These are phyloP conservation scores for Coregonus ussuriensis DNA, from an alignment of 2,797 vertebrate species.

Conservation along the genomic window DNA sequence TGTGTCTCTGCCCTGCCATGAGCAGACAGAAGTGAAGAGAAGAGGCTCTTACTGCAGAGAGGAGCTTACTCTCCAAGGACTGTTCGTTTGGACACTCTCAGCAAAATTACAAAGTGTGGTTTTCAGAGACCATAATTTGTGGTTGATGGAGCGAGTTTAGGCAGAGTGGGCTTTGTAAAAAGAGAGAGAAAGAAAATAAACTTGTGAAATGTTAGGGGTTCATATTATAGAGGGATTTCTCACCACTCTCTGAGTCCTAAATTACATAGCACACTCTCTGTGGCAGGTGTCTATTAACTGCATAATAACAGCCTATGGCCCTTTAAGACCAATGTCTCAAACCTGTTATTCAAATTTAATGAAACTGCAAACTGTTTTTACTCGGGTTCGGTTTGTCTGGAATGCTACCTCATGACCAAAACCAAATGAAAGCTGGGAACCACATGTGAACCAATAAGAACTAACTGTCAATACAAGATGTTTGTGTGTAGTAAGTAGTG, in stretches of 20 bases:
- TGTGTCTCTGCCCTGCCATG: neutral
- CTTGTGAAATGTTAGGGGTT: constrained; percentile 37
- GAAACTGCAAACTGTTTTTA: constrained; percentile 1
- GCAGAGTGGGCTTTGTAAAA: constrained; percentile 45
- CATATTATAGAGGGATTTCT: constrained; percentile 37
- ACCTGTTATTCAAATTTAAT: constrained; percentile 30
- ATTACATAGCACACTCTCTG: constrained; percentile 19
- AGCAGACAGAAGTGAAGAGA: neutral
- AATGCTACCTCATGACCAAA: constrained; percentile 25
- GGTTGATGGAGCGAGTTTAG: constrained; percentile 44
- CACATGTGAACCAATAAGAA: constrained; percentile 31
- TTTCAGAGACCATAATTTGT: constrained; percentile 60
- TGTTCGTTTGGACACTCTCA: constrained; percentile 59
- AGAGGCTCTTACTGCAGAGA: constrained; percentile 15
- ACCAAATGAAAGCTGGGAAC: constrained; percentile 36
- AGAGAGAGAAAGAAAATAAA: constrained; percentile 39
- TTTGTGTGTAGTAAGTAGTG: neutral
- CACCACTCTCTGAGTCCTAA: constrained; percentile 32
- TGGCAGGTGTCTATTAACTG: constrained; percentile 38
- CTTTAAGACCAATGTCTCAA: constrained; percentile 34
- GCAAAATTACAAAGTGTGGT: constrained; percentile 52
- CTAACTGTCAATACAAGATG: constrained; percentile 31
- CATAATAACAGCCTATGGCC: constrained; percentile 26
- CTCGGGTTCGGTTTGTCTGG: constrained; percentile 13
- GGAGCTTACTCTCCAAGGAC: constrained; percentile 24